Percentiles rank a stretch among this genome's conserved stretches.
phyloP scores from a whole-genome alignment of 2,113 vertebrate species.

The Brachypodius melanocephalos region DNA sequence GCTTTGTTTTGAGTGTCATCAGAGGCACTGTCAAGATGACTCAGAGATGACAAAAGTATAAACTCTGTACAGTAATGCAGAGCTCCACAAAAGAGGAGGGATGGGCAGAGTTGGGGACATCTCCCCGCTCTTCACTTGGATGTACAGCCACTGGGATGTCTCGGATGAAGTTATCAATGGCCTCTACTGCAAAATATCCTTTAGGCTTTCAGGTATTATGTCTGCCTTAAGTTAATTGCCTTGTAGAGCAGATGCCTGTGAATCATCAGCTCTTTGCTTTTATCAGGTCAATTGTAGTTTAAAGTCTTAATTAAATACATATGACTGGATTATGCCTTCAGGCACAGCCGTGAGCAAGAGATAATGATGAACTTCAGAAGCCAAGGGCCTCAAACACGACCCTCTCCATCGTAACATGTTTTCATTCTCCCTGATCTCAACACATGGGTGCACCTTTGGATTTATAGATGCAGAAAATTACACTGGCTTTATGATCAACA shows the following conservation, averaged over 20 bases:
- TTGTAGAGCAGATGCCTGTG: not conserved
- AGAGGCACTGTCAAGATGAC: not conserved
- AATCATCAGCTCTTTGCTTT: not conserved
- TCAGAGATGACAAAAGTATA: not conserved
- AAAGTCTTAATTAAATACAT: slow-evolving; percentile 23
- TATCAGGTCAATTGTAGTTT: not conserved
- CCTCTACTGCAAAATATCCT: not conserved
- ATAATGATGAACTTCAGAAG: not conserved
- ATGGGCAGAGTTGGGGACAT: not conserved
- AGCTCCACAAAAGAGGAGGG: not conserved
- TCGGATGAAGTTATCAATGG: not conserved
- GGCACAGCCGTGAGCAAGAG: not conserved
- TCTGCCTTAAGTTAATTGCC: not conserved
- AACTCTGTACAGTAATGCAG: not conserved
- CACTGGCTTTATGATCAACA: not conserved
- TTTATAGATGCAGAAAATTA: not conserved
- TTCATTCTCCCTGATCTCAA: slow-evolving; percentile 6
- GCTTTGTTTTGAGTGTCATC: not conserved
- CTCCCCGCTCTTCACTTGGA: not conserved
- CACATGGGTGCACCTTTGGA: not conserved
- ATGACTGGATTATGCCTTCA: not conserved
- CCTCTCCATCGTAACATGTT: not conserved
- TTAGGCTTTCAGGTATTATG: not conserved
- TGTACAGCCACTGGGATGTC: not conserved
- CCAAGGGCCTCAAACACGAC: not conserved